Percentiles rank a stretch among this genome's conserved stretches.
Evolutionary conservation across 2,797 vertebrate species (phyloP).

Genomic region (Scolopax bukidnonensis): DNA sequence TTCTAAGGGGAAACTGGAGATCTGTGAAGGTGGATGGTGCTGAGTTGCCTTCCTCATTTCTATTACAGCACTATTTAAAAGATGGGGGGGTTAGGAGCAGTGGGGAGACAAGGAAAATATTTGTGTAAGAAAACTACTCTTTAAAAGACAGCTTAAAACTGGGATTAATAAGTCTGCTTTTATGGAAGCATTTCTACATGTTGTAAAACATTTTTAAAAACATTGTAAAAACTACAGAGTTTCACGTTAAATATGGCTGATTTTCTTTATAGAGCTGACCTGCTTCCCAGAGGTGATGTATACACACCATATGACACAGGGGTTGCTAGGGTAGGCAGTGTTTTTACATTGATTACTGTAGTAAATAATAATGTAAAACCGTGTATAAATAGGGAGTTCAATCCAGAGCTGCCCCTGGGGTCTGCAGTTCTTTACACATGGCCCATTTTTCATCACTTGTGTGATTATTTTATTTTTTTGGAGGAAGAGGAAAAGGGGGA

Average conservation of each 20-base stretch:
- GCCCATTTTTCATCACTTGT: slow-evolving; percentile 64
- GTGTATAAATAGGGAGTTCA: slow-evolving; percentile 65
- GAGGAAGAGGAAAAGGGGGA: slow-evolving; percentile 4
- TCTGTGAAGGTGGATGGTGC: neutral
- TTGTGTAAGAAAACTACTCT: slow-evolving; percentile 65
- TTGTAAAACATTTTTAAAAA: slow-evolving; percentile 74
- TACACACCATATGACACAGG: slow-evolving; percentile 64
- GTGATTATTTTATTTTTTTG: slow-evolving; percentile 33
- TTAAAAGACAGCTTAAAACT: slow-evolving; percentile 71
- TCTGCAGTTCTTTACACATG: slow-evolving; percentile 54
- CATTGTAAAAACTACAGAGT: slow-evolving; percentile 72
- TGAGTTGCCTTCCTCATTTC: neutral
- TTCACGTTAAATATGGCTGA: slow-evolving; percentile 68
- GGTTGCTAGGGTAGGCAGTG: slow-evolving; percentile 68
- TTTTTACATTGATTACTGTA: slow-evolving; percentile 73
- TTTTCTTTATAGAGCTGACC: slow-evolving; percentile 71
- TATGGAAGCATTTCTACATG: slow-evolving; percentile 77
- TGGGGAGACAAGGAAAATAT: slow-evolving; percentile 67
- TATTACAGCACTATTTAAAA: slow-evolving; percentile 35
- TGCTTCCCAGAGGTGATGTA: slow-evolving; percentile 72
- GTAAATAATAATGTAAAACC: slow-evolving; percentile 74
- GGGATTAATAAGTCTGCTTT: slow-evolving; percentile 74
- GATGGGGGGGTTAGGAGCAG: neutral
- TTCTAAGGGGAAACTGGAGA: neutral
- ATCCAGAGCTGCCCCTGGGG: slow-evolving; percentile 43